These are phyloP conservation scores for Nannobrachium achirus DNA, from an alignment of 2,113 vertebrate genomes.

Conservation along the genomic window DNA sequence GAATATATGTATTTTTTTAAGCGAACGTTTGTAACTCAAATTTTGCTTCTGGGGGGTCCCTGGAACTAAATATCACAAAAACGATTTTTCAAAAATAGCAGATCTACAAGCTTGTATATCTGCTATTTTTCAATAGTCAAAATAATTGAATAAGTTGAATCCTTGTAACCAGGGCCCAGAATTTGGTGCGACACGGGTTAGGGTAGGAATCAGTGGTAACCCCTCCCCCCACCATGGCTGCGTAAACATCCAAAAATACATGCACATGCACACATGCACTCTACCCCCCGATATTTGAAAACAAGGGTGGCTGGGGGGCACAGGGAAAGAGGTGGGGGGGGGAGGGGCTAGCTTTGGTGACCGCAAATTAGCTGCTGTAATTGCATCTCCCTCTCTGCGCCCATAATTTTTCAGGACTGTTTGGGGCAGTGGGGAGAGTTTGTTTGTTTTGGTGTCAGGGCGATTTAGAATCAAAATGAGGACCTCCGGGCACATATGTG, in stretches of 20 bases:
- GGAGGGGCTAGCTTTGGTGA: conserved; percentile 58
- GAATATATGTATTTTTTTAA: too few relatives aligned
- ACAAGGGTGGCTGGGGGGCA: conserved; percentile 41
- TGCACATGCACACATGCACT: not conserved
- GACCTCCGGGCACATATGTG: conserved; percentile 73
- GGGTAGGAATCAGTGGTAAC: conserved; percentile 20
- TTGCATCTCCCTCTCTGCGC: conserved; percentile 71
- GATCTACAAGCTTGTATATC: too few relatives aligned
- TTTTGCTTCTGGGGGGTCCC: too few relatives aligned
- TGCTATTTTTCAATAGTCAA: too few relatives aligned
- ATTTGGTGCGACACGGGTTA: too few relatives aligned
- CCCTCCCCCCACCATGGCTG: conserved; percentile 55
- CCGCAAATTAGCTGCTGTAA: conserved; percentile 79
- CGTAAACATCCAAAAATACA: conserved; percentile 38
- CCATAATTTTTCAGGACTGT: conserved; percentile 75
- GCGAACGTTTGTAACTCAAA: too few relatives aligned
- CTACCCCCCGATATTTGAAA: conserved; percentile 61
- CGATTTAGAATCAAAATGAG: conserved; percentile 78
- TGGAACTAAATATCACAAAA: too few relatives aligned
- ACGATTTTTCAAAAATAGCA: too few relatives aligned
- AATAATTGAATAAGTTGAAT: too few relatives aligned
- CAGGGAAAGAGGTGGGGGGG: too few relatives aligned
- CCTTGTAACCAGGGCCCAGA: too few relatives aligned
- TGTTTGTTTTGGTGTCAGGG: conserved; percentile 84
- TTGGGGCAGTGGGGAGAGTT: conserved; percentile 69